phyloP scores from a whole-genome alignment of 2,113 vertebrate species.

The Thymallus thymallus region DNA sequence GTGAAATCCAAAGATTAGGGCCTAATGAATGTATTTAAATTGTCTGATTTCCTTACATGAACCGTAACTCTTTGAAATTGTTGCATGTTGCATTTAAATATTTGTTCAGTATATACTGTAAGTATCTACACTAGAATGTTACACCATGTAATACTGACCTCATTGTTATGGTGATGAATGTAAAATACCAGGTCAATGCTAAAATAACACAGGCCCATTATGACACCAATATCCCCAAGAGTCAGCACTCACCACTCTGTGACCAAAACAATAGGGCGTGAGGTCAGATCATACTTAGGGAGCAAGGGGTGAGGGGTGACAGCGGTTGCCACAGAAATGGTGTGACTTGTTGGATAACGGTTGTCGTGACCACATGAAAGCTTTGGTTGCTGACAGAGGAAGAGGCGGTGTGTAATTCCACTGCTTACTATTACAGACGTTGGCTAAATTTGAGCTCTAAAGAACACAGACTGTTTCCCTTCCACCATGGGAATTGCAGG shows the following conservation, averaged over 20 bases:
- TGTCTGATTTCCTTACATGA: no score
- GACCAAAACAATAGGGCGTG: neutral
- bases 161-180: conserved; percentile 39
- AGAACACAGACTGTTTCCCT: conserved; percentile 66
- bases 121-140: conserved; percentile 43
- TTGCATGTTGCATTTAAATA: no score
- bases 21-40: no score
- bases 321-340: conserved; percentile 44
- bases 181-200: conserved; percentile 6
- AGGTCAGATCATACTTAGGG: conserved; percentile 14
- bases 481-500: conserved; percentile 43
- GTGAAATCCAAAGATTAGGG: no score
- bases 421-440: conserved; percentile 68
- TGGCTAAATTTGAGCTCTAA: conserved; percentile 65
- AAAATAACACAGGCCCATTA: conserved; percentile 34
- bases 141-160: conserved; percentile 14
- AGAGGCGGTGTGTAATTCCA: conserved; percentile 65
- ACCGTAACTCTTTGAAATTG: no score
- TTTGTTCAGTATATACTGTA: conserved; percentile 22
- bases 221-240: neutral
- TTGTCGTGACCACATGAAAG: conserved; percentile 71
- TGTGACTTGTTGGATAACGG: conserved; percentile 49
- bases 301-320: conserved; percentile 6
- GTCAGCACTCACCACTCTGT: neutral
- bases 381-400: conserved; percentile 44